Evolutionary conservation across 1,140 invertebrate species (phyloP), one percentile per base, ranked within the genome.

Genomic region (Hydropsyche tenuis): DNA sequence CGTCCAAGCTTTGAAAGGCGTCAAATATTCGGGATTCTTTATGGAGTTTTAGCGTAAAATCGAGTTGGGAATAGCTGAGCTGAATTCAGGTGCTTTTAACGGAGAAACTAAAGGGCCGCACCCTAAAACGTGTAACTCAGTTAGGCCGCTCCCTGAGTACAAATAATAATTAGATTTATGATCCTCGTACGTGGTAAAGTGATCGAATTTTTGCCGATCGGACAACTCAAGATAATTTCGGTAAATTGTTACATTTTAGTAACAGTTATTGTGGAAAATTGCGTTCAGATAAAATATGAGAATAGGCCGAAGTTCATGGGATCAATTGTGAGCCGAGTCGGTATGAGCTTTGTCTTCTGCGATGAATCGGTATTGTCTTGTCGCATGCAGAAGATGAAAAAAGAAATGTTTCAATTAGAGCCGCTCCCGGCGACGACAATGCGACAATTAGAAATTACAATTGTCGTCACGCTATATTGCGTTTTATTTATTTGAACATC

Each of bases 131-230:
- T n/a, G n/a, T 65, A 43, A 65, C 37, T 65, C 63, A 48, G 23
- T 43, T 43, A 68, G 16, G 42, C 65, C 56, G 56, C 56, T 25
- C 56, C 56, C 65, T 42, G 1, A 4, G 65, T 27, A 16, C 42
- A 30, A 45, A 68, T 68, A 68, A 48, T 68, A 68, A 68, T 68
- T 68, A 46, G 42, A 68, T 68, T 68, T 68, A 68, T 42, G 65
- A 68, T 45, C 65, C 65, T n/a, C 9, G 43, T 60, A 25, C 23
- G 56, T 25, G 25, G 7, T 25, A 37, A 37, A 37, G 30, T 37
- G 30, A 37, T 53, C 16, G 48, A 53, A 16, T 53, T 53, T 53
- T 53, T 53, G 18, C 11, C 18, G 20, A 60, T 20, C 4, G 20
- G 9, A 1, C 12, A 14, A 22, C 4, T 60, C 16, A 4, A 60